Evolutionary conservation across 2,797 vertebrate species (phyloP).

Genomic region (Iguana delicatissima): DNA sequence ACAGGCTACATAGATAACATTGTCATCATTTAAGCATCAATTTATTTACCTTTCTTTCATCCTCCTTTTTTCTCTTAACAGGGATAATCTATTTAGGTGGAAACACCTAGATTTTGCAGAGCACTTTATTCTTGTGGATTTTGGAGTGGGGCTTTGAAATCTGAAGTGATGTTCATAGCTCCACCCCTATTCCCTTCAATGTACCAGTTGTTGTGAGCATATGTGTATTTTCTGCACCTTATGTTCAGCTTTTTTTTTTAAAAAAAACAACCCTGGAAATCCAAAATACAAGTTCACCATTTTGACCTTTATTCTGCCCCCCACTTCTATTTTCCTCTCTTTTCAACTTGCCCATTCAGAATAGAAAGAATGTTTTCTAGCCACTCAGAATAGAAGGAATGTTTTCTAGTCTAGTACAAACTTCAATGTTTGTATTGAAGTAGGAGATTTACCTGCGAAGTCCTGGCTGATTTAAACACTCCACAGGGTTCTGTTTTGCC

Average conservation of each 20-base stretch:
- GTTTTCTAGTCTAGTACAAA: background rate
- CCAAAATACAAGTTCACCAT: background rate
- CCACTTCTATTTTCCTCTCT: background rate
- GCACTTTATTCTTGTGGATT: too few species aligned
- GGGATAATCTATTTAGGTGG: too few species aligned
- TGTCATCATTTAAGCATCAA: too few species aligned
- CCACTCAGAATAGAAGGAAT: background rate
- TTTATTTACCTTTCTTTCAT: too few species aligned
- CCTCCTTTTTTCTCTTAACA: too few species aligned
- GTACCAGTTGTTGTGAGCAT: background rate
- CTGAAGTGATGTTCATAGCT: background rate
- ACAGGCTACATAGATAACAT: too few species aligned
- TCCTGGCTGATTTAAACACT: background rate
- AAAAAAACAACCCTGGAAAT: background rate
- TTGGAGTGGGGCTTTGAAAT: too few species aligned
- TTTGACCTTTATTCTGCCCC: background rate
- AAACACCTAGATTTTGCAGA: too few species aligned
- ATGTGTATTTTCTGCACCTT: background rate
- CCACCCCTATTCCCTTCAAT: background rate
- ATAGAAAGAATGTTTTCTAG: background rate
- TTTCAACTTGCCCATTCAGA: background rate
- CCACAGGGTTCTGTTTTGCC: background rate
- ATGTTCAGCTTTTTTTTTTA: too few species aligned
- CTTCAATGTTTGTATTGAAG: background rate
- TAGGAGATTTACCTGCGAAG: background rate